Conservation (phyloP, 2,797 vertebrate species). For the Gallinago stenura region DNA sequence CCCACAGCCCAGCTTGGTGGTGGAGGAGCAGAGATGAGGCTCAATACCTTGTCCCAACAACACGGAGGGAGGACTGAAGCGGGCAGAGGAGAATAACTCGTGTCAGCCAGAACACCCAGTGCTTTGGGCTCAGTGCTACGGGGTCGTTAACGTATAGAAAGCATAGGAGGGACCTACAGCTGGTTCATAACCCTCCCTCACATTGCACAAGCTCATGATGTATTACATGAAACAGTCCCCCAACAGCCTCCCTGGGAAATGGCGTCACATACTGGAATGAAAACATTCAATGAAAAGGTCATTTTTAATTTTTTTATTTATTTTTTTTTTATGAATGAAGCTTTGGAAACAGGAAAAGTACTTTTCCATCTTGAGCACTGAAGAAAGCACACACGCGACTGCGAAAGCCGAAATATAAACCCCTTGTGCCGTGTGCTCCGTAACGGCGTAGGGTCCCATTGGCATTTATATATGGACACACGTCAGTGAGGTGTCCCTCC, state of each 20-base stretch:
- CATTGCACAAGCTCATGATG: neutral
- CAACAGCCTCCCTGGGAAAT: neutral
- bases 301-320: neutral
- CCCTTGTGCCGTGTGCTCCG: neutral
- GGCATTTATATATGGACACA: neutral
- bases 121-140: neutral
- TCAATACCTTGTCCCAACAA: neutral
- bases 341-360: neutral
- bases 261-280: fast-evolving
- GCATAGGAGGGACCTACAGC: neutral
- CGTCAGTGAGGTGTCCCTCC: neutral
- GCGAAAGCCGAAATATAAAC: neutral
- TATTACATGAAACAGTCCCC: neutral
- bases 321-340: conserved; percentile 52
- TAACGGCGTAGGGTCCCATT: neutral
- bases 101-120: neutral
- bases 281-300: neutral
- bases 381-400: fast-evolving
- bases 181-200: neutral
- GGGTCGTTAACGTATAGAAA: neutral
- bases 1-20: neutral
- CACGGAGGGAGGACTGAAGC: neutral
- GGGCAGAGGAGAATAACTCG: neutral
- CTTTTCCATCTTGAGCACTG: neutral
- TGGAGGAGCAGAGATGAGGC: neutral